These are phyloP conservation scores for Coendou prehensilis DNA, from an alignment of 2,797 vertebrate species.

Conservation along the genomic window DNA sequence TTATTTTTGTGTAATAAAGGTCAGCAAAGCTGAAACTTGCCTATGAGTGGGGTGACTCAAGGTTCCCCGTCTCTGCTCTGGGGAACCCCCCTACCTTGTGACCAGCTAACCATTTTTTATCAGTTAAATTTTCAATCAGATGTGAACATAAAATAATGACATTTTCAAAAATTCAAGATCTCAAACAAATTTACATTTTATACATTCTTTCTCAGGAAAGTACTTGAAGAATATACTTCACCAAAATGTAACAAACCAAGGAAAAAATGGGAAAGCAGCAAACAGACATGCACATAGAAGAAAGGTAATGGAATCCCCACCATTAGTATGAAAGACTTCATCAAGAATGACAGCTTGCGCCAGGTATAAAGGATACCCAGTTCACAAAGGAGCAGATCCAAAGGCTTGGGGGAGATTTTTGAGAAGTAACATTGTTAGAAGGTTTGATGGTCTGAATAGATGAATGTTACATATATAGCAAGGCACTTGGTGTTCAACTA, in stretches of 20 bases:
- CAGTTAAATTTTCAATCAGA: neutral
- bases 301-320: neutral
- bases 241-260: neutral
- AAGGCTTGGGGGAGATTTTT: neutral
- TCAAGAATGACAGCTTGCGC: neutral
- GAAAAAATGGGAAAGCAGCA: neutral
- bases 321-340: neutral
- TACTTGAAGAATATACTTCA: neutral
- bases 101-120: neutral
- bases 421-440: neutral
- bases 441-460: neutral
- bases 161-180: neutral
- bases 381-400: neutral
- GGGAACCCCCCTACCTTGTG: neutral
- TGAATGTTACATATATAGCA: neutral
- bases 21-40: neutral
- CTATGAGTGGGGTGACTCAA: neutral
- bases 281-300: neutral
- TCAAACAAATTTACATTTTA: neutral
- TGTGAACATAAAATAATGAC: neutral
- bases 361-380: neutral
- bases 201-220: neutral
- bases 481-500: neutral
- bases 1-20: neutral
- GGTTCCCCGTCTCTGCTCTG: neutral